Percentiles rank a stretch among this genome's conserved stretches.
phyloP scores from a whole-genome alignment of 2,113 vertebrate genomes.

The Mastomys coucha region DNA sequence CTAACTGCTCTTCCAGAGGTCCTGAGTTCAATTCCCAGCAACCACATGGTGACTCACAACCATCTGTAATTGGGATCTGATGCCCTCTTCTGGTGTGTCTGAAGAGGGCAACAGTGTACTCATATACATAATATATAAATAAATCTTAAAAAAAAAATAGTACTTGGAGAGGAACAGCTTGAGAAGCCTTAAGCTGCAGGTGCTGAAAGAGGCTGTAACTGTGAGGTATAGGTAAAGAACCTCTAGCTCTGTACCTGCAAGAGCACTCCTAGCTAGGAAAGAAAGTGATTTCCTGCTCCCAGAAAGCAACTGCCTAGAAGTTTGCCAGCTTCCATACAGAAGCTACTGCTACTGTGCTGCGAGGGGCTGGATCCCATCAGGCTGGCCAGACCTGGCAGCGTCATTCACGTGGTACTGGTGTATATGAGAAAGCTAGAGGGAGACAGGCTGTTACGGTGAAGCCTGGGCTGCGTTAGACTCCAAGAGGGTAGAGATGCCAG shows the following conservation, averaged over 20 bases:
- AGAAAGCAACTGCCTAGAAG: background rate
- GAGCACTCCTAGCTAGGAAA: background rate
- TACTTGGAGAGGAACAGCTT: background rate
- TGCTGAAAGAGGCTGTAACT: background rate
- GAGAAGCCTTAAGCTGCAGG: background rate
- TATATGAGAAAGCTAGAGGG: background rate
- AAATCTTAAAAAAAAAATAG: no score
- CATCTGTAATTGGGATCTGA: no score
- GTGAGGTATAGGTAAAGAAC: background rate
- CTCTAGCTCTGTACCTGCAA: background rate
- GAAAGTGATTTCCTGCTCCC: background rate
- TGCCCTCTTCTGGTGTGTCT: no score
- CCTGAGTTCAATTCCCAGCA: no score
- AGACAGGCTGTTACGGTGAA: background rate
- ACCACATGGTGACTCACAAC: no score
- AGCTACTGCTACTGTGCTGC: background rate
- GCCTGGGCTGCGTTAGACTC: background rate
- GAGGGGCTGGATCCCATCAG: background rate
- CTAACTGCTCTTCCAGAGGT: no score
- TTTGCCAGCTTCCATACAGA: background rate
- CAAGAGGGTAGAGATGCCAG: background rate
- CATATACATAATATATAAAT: no score
- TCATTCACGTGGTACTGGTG: background rate
- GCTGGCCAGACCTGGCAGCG: background rate
- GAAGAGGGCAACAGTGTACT: no score